Percentiles rank a stretch among this genome's conserved stretches.
These are phyloP conservation scores for Xenops minutus DNA, from an alignment of 2,797 vertebrate genomes.

Conservation along the genomic window DNA sequence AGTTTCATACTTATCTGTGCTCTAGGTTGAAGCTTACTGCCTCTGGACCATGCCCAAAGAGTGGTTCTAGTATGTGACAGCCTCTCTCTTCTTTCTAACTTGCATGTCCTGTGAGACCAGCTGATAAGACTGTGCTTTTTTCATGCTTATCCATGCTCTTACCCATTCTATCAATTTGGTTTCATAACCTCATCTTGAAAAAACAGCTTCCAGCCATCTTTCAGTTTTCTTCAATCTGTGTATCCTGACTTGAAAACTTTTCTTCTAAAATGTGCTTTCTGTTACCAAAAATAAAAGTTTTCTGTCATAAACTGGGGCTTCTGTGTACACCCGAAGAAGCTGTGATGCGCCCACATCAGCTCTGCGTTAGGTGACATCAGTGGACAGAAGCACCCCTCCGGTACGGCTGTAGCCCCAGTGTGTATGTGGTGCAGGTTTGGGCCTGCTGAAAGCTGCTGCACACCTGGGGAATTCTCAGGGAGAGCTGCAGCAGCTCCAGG, in stretches of 20 bases:
- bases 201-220: slow-evolving; percentile 1
- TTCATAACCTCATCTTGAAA: slow-evolving; percentile 6
- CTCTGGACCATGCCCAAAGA: not conserved
- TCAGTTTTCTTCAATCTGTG: not conserved
- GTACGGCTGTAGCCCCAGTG: rapidly evolving
- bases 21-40: not conserved
- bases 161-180: not conserved
- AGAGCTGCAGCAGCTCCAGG: not conserved
- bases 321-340: rapidly evolving
- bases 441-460: rapidly evolving
- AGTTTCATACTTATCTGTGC: not conserved
- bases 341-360: rapidly evolving
- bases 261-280: not conserved
- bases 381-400: not conserved
- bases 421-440: rapidly evolving
- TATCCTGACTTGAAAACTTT: not conserved
- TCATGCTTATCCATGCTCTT: not conserved
- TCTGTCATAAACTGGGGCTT: not conserved
- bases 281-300: rapidly evolving
- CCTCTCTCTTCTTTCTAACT: not conserved
- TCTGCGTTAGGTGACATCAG: rapidly evolving
- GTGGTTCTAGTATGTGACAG: not conserved
- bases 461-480: rapidly evolving
- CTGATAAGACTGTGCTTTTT: not conserved
- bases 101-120: not conserved